Evolutionary conservation across 2,888 invertebrate genomes (phyloP).

Genomic region (Hirtodrosophila duncani): DNA sequence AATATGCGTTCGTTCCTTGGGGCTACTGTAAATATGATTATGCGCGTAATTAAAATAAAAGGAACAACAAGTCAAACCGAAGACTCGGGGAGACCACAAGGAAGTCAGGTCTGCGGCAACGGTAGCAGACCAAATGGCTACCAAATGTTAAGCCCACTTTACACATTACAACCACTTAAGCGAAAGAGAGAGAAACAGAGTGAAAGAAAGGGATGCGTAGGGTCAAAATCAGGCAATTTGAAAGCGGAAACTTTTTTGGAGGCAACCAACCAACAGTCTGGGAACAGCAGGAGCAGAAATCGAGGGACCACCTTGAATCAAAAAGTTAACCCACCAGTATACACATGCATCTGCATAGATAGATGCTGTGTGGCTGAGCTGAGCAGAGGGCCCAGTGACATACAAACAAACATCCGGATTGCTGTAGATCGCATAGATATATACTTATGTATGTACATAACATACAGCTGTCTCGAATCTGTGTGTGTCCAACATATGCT

Average conservation of each 20-base stretch:
- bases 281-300: neutral
- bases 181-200: neutral
- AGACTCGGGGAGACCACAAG: conserved; percentile 1
- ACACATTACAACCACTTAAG: conserved; percentile 42
- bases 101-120: neutral
- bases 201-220: neutral
- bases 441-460: conserved; percentile 13
- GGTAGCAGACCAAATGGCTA: conserved; percentile 8
- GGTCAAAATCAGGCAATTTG: conserved; percentile 30
- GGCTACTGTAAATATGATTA: conserved; percentile 57
- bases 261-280: conserved; percentile 7
- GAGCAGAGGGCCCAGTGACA: conserved; percentile 30
- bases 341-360: conserved; percentile 51
- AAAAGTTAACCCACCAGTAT: conserved; percentile 66
- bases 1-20: conserved; percentile 25
- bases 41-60: conserved; percentile 52
- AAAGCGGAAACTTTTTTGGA: conserved; percentile 52
- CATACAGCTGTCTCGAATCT: conserved; percentile 2
- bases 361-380: conserved; percentile 23
- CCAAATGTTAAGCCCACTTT: conserved; percentile 50
- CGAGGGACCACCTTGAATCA: conserved; percentile 51
- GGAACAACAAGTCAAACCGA: neutral
- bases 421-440: conserved; percentile 52
- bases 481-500: conserved; percentile 37
- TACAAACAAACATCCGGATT: conserved; percentile 55